Conservation (phyloP, 30 jellyfish, hydroid and myxozoan species). For the Aurelia sp. region DNA sequence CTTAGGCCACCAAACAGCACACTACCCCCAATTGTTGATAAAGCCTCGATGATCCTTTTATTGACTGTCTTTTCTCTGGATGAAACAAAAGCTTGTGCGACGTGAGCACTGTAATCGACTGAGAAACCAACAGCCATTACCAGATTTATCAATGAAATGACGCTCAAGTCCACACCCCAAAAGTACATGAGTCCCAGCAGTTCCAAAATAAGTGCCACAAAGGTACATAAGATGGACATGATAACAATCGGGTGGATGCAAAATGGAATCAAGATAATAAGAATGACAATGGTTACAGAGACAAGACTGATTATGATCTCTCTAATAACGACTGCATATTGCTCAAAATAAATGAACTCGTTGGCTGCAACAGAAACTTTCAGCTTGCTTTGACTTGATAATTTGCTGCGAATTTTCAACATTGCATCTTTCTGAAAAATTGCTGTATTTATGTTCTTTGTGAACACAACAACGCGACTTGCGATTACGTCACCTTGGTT, state of each 20-base stretch:
- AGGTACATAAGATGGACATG: slow-evolving; percentile 60
- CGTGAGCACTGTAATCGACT: slow-evolving; percentile 97
- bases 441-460: slow-evolving; percentile 65
- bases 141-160: slow-evolving; percentile 85
- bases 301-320: slow-evolving; percentile 69
- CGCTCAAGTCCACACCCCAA: slow-evolving; percentile 86
- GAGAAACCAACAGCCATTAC: slow-evolving; percentile 97
- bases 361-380: slow-evolving; percentile 32
- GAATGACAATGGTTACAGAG: slow-evolving; percentile 68
- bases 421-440: slow-evolving; percentile 74
- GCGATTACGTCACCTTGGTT: slow-evolving; percentile 56
- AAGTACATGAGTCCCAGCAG: slow-evolving; percentile 89
- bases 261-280: slow-evolving; percentile 77
- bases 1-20: slow-evolving; percentile 92
- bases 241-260: slow-evolving; percentile 82
- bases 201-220: slow-evolving; percentile 69
- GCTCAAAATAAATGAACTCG: slow-evolving; percentile 85
- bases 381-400: slow-evolving; percentile 16
- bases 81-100: slow-evolving; percentile 89
- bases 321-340: slow-evolving; percentile 73
- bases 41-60: slow-evolving; percentile 72
- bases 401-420: slow-evolving; percentile 71
- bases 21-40: slow-evolving; percentile 90
- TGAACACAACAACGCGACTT: slow-evolving; percentile 72
- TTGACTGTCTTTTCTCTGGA: slow-evolving; percentile 71